Percentiles rank a stretch among this genome's conserved stretches.
These are phyloP conservation scores for Asobara japonica DNA, from an alignment of 1,140 invertebrate species.

Conservation along the genomic window DNA sequence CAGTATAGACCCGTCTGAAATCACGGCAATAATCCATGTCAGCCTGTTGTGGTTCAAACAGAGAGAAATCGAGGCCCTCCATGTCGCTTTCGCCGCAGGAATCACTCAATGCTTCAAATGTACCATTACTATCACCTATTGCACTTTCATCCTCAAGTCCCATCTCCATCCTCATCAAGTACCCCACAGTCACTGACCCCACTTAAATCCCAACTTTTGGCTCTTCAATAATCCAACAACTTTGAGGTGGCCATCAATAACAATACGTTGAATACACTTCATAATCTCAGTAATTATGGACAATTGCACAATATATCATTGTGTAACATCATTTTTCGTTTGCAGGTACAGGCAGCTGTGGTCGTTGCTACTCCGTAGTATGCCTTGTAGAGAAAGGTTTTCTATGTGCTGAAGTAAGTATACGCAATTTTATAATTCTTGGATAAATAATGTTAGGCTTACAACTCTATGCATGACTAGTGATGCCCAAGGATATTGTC, in stretches of 20 bases:
- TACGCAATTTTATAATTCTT: no score
- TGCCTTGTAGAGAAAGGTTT: no score
- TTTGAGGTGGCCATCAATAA: background rate
- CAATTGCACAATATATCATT: no score
- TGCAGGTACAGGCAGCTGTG: no score
- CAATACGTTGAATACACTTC: no score
- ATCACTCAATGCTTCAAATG: conserved; percentile 58
- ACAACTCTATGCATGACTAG: no score
- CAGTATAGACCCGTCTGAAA: conserved; percentile 58
- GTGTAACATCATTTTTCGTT: no score
- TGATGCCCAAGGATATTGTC: no score
- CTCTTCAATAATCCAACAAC: background rate
- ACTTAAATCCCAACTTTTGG: background rate
- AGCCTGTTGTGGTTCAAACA: conserved; percentile 72
- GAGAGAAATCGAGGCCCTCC: conserved; percentile 74
- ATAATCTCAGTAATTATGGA: no score
- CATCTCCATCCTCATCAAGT: conserved; percentile 41
- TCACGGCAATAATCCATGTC: conserved; percentile 61
- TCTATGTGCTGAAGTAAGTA: no score
- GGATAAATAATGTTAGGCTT: no score
- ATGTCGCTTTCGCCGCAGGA: conserved; percentile 71
- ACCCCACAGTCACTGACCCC: conserved; percentile 16
- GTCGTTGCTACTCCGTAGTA: no score
- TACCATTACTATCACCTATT: conserved; percentile 34
- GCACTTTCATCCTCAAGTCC: conserved; percentile 32